Evolutionary conservation across 1,140 invertebrate species (phyloP).

Genomic region (Drosophila mojavensis): DNA sequence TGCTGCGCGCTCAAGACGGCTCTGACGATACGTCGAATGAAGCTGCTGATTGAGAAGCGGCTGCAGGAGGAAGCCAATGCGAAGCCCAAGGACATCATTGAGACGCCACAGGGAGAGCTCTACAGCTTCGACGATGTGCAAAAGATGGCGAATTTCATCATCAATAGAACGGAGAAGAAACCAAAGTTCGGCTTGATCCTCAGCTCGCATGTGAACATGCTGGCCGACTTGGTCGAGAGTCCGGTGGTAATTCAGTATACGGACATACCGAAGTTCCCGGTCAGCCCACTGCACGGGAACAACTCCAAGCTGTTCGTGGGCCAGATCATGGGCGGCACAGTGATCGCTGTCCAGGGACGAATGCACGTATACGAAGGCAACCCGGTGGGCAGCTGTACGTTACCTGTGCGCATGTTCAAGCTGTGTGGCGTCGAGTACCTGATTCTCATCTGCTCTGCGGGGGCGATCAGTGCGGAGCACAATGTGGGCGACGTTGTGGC

Average conservation of each 20-base stretch:
- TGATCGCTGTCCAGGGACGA: slow-evolving; percentile 97
- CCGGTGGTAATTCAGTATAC: slow-evolving; percentile 91
- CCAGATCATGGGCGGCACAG: slow-evolving; percentile 88
- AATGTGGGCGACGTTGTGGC: slow-evolving; percentile 97
- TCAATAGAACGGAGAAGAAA: slow-evolving; percentile 87
- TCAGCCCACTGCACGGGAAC: slow-evolving; percentile 94
- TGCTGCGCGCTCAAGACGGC: slow-evolving; percentile 55
- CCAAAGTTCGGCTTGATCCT: slow-evolving; percentile 96
- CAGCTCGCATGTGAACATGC: slow-evolving; percentile 92
- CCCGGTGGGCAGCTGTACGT: slow-evolving; percentile 89
- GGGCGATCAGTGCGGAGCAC: slow-evolving; percentile 93
- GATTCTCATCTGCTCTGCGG: slow-evolving; percentile 96
- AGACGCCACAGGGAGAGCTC: slow-evolving; percentile 44
- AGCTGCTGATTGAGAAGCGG: slow-evolving; percentile 22
- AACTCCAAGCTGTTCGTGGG: slow-evolving; percentile 95
- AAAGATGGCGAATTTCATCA: slow-evolving; percentile 90
- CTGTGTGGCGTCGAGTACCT: slow-evolving; percentile 94
- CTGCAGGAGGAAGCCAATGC: slow-evolving; percentile 16
- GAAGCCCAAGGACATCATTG: slow-evolving; percentile 25
- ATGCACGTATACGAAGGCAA: slow-evolving; percentile 98
- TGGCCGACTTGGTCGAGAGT: slow-evolving; percentile 91
- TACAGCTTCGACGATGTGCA: slow-evolving; percentile 89
- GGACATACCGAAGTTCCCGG: slow-evolving; percentile 95
- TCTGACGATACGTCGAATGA: slow-evolving; percentile 41
- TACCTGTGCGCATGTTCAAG: slow-evolving; percentile 97